Conservation (phyloP, 2,888 invertebrate species). For the Papilio gigon region DNA sequence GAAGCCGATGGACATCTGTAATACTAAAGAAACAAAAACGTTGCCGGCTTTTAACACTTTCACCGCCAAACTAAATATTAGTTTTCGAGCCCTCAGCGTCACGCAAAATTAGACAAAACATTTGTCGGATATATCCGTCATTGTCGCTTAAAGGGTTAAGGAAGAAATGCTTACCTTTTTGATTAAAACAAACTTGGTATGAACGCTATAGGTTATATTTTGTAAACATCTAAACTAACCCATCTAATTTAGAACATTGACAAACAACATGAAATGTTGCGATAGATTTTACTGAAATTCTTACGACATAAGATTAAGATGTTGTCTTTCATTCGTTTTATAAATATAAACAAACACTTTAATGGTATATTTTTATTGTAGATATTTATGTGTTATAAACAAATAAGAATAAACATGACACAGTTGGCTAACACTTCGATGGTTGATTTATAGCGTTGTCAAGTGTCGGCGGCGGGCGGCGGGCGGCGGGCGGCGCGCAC, state of each 20-base stretch:
- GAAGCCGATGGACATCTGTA: no score
- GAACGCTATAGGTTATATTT: no score
- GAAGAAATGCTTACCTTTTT: no score
- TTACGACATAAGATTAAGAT: not conserved
- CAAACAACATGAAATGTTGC: not conserved
- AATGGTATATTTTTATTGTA: not conserved
- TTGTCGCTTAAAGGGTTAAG: no score
- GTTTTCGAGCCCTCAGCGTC: no score
- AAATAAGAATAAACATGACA: conserved; percentile 24
- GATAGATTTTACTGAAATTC: not conserved
- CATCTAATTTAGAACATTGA: not conserved
- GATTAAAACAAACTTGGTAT: no score
- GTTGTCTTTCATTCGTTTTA: not conserved
- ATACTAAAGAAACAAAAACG: no score
- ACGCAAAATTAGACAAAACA: no score
- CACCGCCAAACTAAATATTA: no score
- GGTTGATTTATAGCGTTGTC: conserved; percentile 27
- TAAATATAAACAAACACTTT: not conserved
- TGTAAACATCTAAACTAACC: no score
- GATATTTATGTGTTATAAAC: conserved; percentile 1
- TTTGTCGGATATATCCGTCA: no score
- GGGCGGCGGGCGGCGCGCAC: conserved; percentile 21
- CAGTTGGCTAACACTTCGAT: conserved; percentile 22
- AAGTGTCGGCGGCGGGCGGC: conserved; percentile 27
- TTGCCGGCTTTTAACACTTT: no score